These are phyloP conservation scores for Pyrochroa serraticornis DNA, from an alignment of 2,888 invertebrate genomes.

Conservation along the genomic window DNA sequence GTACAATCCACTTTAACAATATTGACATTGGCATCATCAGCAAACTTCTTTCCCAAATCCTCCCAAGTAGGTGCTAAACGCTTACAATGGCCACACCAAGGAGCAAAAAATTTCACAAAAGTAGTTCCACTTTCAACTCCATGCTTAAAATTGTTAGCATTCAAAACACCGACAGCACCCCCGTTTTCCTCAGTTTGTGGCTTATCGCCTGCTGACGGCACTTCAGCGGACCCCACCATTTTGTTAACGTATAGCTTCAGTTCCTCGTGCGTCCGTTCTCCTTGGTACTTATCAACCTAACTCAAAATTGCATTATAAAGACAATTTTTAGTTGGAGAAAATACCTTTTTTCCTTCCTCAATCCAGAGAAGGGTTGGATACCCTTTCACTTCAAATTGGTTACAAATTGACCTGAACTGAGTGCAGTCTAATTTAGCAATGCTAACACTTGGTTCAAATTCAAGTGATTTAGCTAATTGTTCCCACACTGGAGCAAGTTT, in stretches of 20 bases:
- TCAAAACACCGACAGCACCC: constrained; percentile 58
- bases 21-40: constrained; percentile 66
- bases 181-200: constrained; percentile 43
- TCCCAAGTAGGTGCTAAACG: constrained; percentile 84
- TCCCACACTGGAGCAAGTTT: constrained; percentile 86
- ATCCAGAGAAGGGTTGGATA: constrained; percentile 90
- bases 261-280: constrained; percentile 69
- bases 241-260: constrained; percentile 74
- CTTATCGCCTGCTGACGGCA: constrained; percentile 46
- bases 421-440: constrained; percentile 89
- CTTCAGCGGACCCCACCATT: constrained; percentile 66
- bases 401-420: constrained; percentile 74
- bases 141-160: constrained; percentile 74
- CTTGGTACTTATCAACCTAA: constrained; percentile 78
- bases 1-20: constrained; percentile 88
- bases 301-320: constrained; percentile 13
- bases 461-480: constrained; percentile 73
- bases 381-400: constrained; percentile 80
- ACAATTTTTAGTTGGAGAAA: constrained; percentile 30
- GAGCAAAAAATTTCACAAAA: constrained; percentile 88
- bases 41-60: constrained; percentile 75
- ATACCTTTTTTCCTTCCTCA: constrained; percentile 81
- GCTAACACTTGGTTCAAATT: constrained; percentile 69
- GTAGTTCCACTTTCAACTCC: constrained; percentile 74
- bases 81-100: constrained; percentile 92